These are phyloP conservation scores for Melanotaenia parkinsoni DNA, from an alignment of 2,797 vertebrate species.

Conservation along the genomic window DNA sequence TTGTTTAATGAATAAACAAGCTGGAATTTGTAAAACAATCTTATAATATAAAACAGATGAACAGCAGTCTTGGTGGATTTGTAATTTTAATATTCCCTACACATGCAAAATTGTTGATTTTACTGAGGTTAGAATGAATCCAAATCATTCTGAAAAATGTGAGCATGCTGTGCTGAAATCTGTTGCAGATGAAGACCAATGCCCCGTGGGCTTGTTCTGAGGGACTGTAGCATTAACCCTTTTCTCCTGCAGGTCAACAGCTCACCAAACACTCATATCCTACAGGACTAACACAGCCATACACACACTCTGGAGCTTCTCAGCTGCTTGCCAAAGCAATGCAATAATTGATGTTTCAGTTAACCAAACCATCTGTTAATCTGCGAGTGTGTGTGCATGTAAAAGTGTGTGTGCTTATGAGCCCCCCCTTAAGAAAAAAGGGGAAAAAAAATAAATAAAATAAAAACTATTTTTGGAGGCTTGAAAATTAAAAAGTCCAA, in stretches of 20 bases:
- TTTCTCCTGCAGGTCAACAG: slow-evolving; percentile 79
- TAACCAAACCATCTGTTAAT: slow-evolving; percentile 86
- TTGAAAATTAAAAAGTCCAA: slow-evolving; percentile 52
- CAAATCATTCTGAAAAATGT: slow-evolving; percentile 43
- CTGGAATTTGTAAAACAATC: neutral
- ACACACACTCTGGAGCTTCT: slow-evolving; percentile 58
- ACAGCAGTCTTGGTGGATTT: slow-evolving; percentile 16
- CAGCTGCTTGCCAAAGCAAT: slow-evolving; percentile 77
- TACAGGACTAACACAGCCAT: slow-evolving; percentile 63
- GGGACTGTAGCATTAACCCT: slow-evolving; percentile 81
- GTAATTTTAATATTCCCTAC: neutral
- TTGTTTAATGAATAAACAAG: neutral
- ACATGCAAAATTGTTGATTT: slow-evolving; percentile 41
- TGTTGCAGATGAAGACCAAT: slow-evolving; percentile 73
- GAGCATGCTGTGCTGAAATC: slow-evolving; percentile 72
- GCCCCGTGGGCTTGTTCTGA: slow-evolving; percentile 77
- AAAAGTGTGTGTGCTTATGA: slow-evolving; percentile 19
- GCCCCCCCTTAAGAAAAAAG: neutral
- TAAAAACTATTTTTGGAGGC: slow-evolving; percentile 55
- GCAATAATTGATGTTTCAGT: slow-evolving; percentile 85
- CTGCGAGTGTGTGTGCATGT: slow-evolving; percentile 45
- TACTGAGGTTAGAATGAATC: slow-evolving; percentile 58
- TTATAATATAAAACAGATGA: neutral
- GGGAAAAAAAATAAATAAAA: neutral
- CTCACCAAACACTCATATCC: slow-evolving; percentile 80